phyloP scores from a whole-genome alignment of 1,140 invertebrate species.

The Bombus difficillimus region DNA sequence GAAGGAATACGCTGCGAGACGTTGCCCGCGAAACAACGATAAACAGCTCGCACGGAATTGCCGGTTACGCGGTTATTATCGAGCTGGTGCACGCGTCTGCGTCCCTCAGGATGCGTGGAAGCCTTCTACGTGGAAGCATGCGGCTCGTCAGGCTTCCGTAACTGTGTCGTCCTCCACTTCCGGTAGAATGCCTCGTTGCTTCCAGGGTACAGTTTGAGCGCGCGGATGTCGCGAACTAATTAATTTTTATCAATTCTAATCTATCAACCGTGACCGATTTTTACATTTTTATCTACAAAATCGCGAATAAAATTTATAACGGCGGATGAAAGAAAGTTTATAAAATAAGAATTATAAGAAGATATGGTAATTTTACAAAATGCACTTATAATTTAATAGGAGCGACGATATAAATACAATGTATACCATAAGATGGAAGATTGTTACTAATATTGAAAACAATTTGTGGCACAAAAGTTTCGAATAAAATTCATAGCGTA shows the following conservation, averaged over 20 bases:
- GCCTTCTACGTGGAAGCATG: constrained; percentile 17
- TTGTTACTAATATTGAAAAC: no score
- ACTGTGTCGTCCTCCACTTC: constrained; percentile 33
- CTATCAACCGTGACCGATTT: no score
- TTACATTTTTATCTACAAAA: no score
- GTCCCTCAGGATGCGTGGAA: constrained; percentile 25
- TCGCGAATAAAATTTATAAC: no score
- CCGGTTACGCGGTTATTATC: constrained; percentile 32
- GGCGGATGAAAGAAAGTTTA: no score
- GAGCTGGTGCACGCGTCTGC: background rate
- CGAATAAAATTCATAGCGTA: no score
- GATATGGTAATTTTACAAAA: no score
- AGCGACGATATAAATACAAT: no score
- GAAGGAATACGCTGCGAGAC: background rate
- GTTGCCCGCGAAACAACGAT: constrained; percentile 13
- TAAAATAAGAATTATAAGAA: no score
- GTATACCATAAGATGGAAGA: no score
- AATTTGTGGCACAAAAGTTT: no score
- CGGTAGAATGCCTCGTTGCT: constrained; percentile 21
- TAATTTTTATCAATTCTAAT: background rate
- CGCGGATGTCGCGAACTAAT: background rate
- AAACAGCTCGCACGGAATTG: constrained; percentile 14
- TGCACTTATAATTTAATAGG: no score
- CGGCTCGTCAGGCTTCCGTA: constrained; percentile 25
- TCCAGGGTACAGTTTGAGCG: background rate